Base-by-base conservation (phyloP, 2,113 vertebrate species). In the Tychaedon coryphoeus region DNA sequence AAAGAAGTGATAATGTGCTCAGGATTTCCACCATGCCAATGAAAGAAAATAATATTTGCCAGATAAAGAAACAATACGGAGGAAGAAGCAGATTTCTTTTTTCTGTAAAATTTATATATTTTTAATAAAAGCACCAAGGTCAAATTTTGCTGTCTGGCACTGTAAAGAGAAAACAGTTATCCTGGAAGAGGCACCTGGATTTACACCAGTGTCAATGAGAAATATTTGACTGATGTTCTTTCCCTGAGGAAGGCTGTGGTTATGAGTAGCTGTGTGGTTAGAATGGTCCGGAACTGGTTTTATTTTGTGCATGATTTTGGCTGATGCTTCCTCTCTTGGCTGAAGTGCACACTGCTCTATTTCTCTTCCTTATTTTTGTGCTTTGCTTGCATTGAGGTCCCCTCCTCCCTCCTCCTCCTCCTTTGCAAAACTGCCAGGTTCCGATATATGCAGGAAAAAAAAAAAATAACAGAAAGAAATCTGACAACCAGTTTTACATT, bases 231-330 rank as follows among this genome's bases (percentile, higher is more conserved):
- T 69, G 36, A 74, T 31, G 7, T 40, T 71, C 24, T 24, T 12
- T 22, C 13, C 3, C 18, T n/a, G 8, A 40, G 31, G 29, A 69
- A 69, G n/a, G 31, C 14, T 0, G 0, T 9, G 38, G 34, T 62
- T 87, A 86, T 66, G 51, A 54, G 29, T 33, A 78, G 45, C 31
- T 64, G 26, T n/a, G n/a, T 24, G 28, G 34, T 69, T 53, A 40
- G 23, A 78, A 56, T 0, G 0, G 25, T 45, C 40, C 47, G 42
- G 50, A 78, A 43, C 11, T 0, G 0, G 14, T 16, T 71, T 60
- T 57, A 53, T 73, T 81, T 87, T 88, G 45, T 10, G 8, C 20
- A 8, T 62, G 26, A 58, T 53, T 58, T 72, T 54, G 47, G 19
- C 22, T 0, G 4, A 48, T 14, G 42, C 26, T 62, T 94, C 19